phyloP scores from a whole-genome alignment of 2,888 invertebrate species.

The Philereme vetulata region DNA sequence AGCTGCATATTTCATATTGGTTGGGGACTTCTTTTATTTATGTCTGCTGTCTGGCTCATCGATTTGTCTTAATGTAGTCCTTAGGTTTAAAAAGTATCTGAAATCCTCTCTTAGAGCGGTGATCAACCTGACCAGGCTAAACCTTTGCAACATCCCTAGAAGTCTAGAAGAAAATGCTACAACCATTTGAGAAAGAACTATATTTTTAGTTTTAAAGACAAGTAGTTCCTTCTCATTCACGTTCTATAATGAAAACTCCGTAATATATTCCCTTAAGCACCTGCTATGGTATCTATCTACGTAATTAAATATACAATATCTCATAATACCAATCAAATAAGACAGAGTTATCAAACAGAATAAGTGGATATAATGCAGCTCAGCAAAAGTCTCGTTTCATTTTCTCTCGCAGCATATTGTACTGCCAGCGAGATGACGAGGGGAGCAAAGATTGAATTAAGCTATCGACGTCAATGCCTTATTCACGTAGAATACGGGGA shows the following conservation, averaged over 20 bases:
- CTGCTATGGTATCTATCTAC: background rate
- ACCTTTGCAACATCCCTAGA: too few relatives aligned
- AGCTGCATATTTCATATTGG: conserved; percentile 69
- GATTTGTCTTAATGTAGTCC: conserved; percentile 39
- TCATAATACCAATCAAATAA: conserved; percentile 28
- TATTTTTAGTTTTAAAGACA: too few relatives aligned
- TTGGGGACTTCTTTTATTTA: conserved; percentile 62
- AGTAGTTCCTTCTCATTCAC: too few relatives aligned
- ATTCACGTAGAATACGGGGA: conserved; percentile 30
- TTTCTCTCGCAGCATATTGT: conserved; percentile 65
- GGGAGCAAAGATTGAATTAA: conserved; percentile 78
- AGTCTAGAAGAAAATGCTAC: too few relatives aligned
- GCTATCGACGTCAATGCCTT: conserved; percentile 66
- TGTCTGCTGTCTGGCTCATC: conserved; percentile 67
- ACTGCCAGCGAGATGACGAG: conserved; percentile 59
- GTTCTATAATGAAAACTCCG: background rate
- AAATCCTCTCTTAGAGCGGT: too few relatives aligned
- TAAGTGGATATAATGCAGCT: conserved; percentile 38
- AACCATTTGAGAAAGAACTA: too few relatives aligned
- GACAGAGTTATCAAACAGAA: conserved; percentile 32
- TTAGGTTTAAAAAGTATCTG: background rate
- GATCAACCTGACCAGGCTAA: too few relatives aligned
- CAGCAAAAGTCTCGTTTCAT: conserved; percentile 60
- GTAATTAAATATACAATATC: conserved; percentile 22
- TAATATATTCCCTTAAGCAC: background rate